Base-by-base conservation (phyloP, 2,888 invertebrate genomes). In the Torymus aiolomorphi region DNA sequence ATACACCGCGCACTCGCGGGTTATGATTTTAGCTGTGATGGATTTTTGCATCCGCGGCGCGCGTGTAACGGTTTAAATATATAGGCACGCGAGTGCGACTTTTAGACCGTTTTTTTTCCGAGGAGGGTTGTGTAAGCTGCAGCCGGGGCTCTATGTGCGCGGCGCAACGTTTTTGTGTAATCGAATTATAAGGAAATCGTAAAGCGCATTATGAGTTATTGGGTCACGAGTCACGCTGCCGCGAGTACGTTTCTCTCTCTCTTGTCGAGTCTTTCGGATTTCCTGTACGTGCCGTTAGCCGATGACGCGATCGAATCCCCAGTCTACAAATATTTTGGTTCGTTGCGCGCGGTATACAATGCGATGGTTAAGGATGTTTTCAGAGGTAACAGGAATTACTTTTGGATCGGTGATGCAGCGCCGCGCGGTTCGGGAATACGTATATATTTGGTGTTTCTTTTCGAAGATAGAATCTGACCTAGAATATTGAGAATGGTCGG, bases 181-280 rank as follows among this genome's bases (percentile, higher is more conserved):
- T 54, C 71, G 54, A 63, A 61, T 72, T 31, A 62, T 54, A 24
- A 52, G 72, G 62, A 72, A 72, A 72, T 63, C 49, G 63, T 62
- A 57, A 61, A 61, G 42, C 13, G 66, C 49, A 62, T 62, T 16
- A 12, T 42, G 18, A 59, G 59, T 59, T 59, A 59, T 18, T 65
- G 66, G 66, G 13, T 2, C 49, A 52, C 42, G 59, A 31, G 31
- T 31, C 31, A 31, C 31, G 31, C 31, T 31, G 2, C 31, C 31
- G 31, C 31, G 31, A 31, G 31, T 31, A 31, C 31, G 31, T 31
- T 31, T 31, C 31, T 31, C 31, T 31, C 31, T 31, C 31, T 2
- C 0, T 31, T 3, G 31, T 1, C 31, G 31, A 31, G 31, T 31
- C 31, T 31, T 31, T 31, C 31, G 31, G 31, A 31, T 31, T 31